phyloP scores from a whole-genome alignment of 2,797 vertebrate species.

The Melanotaenia nigrans region DNA sequence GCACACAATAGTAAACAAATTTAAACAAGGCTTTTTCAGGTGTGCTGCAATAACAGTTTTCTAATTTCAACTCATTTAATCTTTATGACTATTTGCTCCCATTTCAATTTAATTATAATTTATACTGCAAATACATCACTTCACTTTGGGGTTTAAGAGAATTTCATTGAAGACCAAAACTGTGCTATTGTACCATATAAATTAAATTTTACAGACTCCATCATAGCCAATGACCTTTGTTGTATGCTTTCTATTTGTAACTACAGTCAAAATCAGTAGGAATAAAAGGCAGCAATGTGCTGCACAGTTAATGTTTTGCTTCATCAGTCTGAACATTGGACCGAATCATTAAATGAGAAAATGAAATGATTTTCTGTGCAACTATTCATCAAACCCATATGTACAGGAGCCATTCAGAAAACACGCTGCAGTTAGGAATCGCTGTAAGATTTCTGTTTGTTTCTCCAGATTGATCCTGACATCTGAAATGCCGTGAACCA shows the following conservation, averaged over 20 bases:
- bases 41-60: not conserved
- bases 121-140: not conserved
- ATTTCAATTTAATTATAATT: not conserved
- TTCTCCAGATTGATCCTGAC: not conserved
- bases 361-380: slow-evolving; percentile 5
- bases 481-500: not conserved
- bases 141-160: not conserved
- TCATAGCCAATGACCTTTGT: not conserved
- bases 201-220: not conserved
- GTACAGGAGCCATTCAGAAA: not conserved
- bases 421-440: not conserved
- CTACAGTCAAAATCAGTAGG: not conserved
- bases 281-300: not conserved
- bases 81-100: not conserved
- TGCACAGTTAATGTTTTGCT: not conserved
- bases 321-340: not conserved
- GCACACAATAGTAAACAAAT: not conserved
- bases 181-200: not conserved
- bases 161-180: not conserved
- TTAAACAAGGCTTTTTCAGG: not conserved
- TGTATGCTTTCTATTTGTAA: slow-evolving; percentile 2
- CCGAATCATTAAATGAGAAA: not conserved
- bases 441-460: not conserved
- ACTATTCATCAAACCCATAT: not conserved
- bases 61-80: not conserved